Conservation (phyloP, 2,113 vertebrate species). For the Coracopsis vasa region DNA sequence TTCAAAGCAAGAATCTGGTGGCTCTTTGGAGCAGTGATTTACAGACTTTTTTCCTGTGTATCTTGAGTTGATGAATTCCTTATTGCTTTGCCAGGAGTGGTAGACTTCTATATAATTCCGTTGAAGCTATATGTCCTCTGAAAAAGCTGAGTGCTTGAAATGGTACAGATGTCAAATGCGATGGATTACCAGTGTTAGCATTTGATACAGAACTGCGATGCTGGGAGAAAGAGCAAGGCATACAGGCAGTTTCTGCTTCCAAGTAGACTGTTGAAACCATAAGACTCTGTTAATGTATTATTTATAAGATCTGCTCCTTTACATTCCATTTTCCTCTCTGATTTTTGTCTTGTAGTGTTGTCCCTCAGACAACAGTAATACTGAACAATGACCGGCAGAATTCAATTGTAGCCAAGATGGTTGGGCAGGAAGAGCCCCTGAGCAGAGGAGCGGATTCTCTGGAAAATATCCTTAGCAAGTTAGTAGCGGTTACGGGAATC, state of each 20-base stretch:
- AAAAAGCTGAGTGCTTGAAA: not conserved
- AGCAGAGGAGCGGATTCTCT: slow-evolving; percentile 83
- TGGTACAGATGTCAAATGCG: not conserved
- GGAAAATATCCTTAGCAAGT: slow-evolving; percentile 97
- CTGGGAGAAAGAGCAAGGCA: not conserved
- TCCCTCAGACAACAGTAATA: slow-evolving; percentile 97
- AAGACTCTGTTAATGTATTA: not conserved
- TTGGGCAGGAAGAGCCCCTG: slow-evolving; percentile 82
- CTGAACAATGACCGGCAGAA: slow-evolving; percentile 89
- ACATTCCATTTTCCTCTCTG: slow-evolving; percentile 39
- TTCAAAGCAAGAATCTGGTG: not conserved
- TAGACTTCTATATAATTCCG: not conserved
- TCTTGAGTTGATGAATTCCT: not conserved
- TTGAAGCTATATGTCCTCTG: not conserved
- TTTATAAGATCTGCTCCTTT: not conserved
- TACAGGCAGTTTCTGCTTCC: not conserved
- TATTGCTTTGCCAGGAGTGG: not conserved
- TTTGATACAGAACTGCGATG: not conserved
- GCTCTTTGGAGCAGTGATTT: not conserved
- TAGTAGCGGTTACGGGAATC: slow-evolving; percentile 60
- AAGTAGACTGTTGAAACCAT: not conserved
- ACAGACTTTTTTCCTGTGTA: not conserved
- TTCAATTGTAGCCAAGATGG: slow-evolving; percentile 82
- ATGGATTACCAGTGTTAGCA: not conserved
- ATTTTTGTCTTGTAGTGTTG: slow-evolving; percentile 81